Conservation (phyloP, 2,888 invertebrate genomes). For the Epirrhoe alternata region DNA sequence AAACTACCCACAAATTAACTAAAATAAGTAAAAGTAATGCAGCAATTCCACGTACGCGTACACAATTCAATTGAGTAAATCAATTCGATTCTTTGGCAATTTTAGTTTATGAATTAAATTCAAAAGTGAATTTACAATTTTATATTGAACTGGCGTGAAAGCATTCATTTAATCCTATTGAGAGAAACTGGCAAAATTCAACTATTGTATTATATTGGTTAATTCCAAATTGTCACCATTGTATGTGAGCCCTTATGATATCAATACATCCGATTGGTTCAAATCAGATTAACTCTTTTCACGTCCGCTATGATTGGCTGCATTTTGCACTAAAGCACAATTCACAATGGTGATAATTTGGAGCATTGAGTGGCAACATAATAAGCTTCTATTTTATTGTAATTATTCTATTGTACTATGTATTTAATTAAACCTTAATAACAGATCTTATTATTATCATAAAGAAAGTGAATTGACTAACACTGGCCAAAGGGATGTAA, state of each 20-base stretch:
- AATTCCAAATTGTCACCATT: conserved; percentile 51
- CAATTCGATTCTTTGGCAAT: conserved; percentile 83
- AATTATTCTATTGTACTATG: conserved; percentile 74
- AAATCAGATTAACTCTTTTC: conserved; percentile 9
- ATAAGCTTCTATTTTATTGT: conserved; percentile 69
- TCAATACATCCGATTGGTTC: conserved; percentile 28
- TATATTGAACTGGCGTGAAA: conserved; percentile 71
- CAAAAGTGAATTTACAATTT: conserved; percentile 84
- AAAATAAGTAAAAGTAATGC: conserved; percentile 52
- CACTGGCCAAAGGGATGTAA: conserved; percentile 70
- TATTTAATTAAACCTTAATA: conserved; percentile 61
- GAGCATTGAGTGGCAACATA: conserved; percentile 70
- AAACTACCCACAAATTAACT: conserved; percentile 57
- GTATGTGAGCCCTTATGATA: conserved; percentile 39
- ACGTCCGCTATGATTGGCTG: conserved; percentile 36
- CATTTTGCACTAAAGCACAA: conserved; percentile 11
- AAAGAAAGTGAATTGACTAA: conserved; percentile 63
- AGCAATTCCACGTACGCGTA: conserved; percentile 67
- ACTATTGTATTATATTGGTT: conserved; percentile 68
- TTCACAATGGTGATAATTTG: conserved; percentile 52
- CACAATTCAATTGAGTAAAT: conserved; percentile 61
- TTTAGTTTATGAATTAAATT: conserved; percentile 63
- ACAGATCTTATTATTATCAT: conserved; percentile 61
- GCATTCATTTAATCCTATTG: conserved; percentile 72
- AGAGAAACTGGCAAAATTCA: conserved; percentile 74